phyloP scores from a whole-genome alignment of 1,140 invertebrate genomes.

The Sminthurinus signatus region DNA sequence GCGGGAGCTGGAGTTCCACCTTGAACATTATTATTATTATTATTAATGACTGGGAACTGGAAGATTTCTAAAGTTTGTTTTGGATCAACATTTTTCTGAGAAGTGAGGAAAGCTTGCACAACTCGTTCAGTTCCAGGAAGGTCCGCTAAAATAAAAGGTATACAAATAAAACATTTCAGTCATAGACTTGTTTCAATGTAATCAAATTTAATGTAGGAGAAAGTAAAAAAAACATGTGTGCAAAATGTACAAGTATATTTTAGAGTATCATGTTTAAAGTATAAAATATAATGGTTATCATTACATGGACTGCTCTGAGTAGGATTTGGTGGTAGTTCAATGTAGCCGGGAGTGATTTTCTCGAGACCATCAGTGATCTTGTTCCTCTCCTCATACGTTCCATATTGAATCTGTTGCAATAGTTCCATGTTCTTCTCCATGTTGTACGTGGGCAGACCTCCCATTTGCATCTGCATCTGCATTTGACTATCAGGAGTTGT shows the following conservation, averaged over 20 bases:
- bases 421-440: slow-evolving; percentile 4
- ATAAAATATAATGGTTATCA: background rate
- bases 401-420: slow-evolving; percentile 1
- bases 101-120: slow-evolving; percentile 12
- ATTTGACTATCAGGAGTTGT: no score
- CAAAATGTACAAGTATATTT: no score
- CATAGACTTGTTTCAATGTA: background rate
- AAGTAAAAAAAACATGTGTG: background rate
- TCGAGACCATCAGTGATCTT: background rate
- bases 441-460: background rate
- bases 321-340: slow-evolving; percentile 3
- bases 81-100: slow-evolving; percentile 13
- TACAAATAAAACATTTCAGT: no score
- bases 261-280: no score
- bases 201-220: background rate
- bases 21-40: background rate
- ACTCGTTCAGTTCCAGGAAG: slow-evolving; percentile 15
- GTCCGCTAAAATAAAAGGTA: slow-evolving; percentile 5
- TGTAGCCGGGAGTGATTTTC: slow-evolving; percentile 11
- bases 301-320: slow-evolving; percentile 7
- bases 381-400: slow-evolving; percentile 1
- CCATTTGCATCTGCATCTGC: no score
- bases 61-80: slow-evolving; percentile 18
- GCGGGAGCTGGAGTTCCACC: slow-evolving; percentile 2
- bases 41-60: background rate